These are phyloP conservation scores for Danaus chrysippus DNA, from an alignment of 2,888 invertebrate genomes.

Conservation along the genomic window DNA sequence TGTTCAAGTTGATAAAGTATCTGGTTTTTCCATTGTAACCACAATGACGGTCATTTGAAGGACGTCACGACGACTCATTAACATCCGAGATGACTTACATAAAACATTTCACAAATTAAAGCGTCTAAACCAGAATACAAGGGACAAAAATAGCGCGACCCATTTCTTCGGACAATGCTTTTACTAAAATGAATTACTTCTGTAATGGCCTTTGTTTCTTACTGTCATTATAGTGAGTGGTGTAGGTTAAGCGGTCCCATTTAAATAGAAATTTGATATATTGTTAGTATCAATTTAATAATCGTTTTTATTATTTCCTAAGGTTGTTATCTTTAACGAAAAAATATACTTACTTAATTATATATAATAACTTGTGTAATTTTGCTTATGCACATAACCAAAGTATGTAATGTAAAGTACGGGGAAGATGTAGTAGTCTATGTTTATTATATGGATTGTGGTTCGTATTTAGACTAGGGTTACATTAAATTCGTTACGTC, in stretches of 20 bases:
- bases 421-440: too few relatives aligned
- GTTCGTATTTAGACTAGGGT: too few relatives aligned
- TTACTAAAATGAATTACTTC: constrained; percentile 54
- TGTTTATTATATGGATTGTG: too few relatives aligned
- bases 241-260: constrained; percentile 7
- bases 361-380: too few relatives aligned
- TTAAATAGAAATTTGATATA: background rate
- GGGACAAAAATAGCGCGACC: constrained; percentile 48
- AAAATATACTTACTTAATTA: too few relatives aligned
- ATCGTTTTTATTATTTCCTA: too few relatives aligned
- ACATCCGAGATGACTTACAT: constrained; percentile 10
- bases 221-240: constrained; percentile 26
- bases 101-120: constrained; percentile 22
- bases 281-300: background rate
- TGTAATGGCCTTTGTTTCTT: constrained; percentile 35
- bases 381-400: too few relatives aligned
- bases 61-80: background rate
- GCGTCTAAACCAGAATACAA: constrained; percentile 18
- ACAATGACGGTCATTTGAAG: constrained; percentile 2
- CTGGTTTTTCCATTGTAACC: background rate
- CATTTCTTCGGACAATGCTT: constrained; percentile 51
- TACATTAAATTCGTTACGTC: too few relatives aligned
- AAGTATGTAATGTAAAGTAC: too few relatives aligned
- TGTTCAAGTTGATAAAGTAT: background rate
- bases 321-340: too few relatives aligned